These are phyloP conservation scores for Drosophila funebris DNA, from an alignment of 1,140 invertebrate genomes.

Conservation along the genomic window DNA sequence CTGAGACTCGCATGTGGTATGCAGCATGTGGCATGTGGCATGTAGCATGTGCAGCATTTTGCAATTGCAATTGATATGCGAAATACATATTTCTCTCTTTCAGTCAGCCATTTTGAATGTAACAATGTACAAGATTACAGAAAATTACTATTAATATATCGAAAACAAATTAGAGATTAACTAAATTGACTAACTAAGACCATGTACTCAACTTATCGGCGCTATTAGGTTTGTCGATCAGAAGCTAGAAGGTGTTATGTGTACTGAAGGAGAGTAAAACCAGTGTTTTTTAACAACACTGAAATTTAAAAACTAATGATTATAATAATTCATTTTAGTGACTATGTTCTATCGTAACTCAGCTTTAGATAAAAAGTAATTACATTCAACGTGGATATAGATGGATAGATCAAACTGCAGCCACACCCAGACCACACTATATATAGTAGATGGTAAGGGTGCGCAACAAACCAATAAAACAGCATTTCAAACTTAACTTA, in stretches of 20 bases:
- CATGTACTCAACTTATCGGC: too few species aligned
- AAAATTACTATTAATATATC: background rate
- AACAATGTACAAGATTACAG: background rate
- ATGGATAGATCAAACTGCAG: background rate
- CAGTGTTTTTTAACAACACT: too few species aligned
- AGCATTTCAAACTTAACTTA: conserved; percentile 69
- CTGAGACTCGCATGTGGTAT: background rate
- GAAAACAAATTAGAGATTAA: too few species aligned
- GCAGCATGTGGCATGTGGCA: background rate
- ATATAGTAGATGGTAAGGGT: background rate
- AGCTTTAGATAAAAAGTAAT: background rate
- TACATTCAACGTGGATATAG: background rate
- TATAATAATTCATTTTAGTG: too few species aligned
- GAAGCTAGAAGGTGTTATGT: too few species aligned
- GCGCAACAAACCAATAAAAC: conserved; percentile 43
- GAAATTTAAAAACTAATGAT: too few species aligned
- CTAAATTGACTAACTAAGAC: too few species aligned
- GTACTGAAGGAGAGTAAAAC: too few species aligned
- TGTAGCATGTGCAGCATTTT: conserved; percentile 26
- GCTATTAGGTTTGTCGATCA: too few species aligned
- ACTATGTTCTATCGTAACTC: too few species aligned
- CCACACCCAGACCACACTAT: conserved; percentile 32
- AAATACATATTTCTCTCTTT: conserved; percentile 1
- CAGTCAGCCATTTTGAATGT: background rate
- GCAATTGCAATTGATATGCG: conserved; percentile 24